Conservation (phyloP, 1,140 invertebrate species). For the Pogonus chalceus region DNA sequence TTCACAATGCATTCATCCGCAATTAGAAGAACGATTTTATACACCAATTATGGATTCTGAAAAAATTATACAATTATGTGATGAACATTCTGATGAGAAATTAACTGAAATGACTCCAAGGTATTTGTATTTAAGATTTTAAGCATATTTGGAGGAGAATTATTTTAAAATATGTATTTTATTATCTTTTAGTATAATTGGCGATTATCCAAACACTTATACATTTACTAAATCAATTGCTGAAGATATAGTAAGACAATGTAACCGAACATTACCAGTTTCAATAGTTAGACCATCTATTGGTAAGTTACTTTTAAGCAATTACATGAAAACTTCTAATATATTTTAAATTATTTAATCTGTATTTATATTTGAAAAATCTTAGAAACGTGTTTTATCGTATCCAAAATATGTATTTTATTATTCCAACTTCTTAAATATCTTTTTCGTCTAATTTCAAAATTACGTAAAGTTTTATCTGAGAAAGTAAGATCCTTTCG, state of each 20-base stretch:
- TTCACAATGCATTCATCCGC: slow-evolving; percentile 47
- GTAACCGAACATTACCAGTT: slow-evolving; percentile 49
- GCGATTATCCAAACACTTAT: slow-evolving; percentile 61
- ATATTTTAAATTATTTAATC: too few species aligned
- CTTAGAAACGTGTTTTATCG: too few species aligned
- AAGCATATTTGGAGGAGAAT: too few species aligned
- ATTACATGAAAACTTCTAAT: too few species aligned
- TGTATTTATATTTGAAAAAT: too few species aligned
- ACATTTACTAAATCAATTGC: slow-evolving; percentile 65
- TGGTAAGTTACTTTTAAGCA: slow-evolving; percentile 37
- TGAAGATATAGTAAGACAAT: slow-evolving; percentile 48
- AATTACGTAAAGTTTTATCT: too few species aligned
- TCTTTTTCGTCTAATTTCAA: too few species aligned
- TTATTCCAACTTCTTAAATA: too few species aligned
- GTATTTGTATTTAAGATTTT: too few species aligned
- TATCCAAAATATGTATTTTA: too few species aligned
- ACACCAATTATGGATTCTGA: slow-evolving; percentile 51
- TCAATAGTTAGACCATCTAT: slow-evolving; percentile 56
- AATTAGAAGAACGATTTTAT: slow-evolving; percentile 58
- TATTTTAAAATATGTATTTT: too few species aligned
- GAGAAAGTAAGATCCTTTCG: too few species aligned
- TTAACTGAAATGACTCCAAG: slow-evolving; percentile 41
- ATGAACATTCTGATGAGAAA: slow-evolving; percentile 43
- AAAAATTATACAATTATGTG: slow-evolving; percentile 42
- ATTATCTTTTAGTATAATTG: slow-evolving; percentile 44